Base-by-base conservation (phyloP, 2,888 invertebrate species). In the Syrphus vitripennis region DNA sequence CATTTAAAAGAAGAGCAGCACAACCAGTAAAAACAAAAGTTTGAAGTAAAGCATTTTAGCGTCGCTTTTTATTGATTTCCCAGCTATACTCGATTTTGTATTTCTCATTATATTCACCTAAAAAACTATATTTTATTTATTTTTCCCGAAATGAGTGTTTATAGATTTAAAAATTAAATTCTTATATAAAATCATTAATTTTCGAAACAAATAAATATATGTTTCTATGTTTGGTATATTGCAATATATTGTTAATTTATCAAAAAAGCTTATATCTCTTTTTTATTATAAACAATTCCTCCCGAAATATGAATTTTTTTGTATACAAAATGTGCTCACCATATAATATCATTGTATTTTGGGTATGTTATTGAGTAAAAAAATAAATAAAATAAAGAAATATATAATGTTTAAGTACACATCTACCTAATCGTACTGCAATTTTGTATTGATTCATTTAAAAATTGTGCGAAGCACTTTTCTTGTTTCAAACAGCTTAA, bases 401-500 rank as follows among this genome's bases (percentile, higher is more conserved):
- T 29, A 31, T 74, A 63, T 48, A 70, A 81, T 71, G 63, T 76
- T 75, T 65, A 76, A 80, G 59, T 72, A 82, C 65, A 84, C 83
- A 65, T 78, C 45, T 65, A 79, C 75, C 78, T 79, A 57, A 83
- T 83, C 79, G 57, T 70, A 70, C 69, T 75, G 63, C 70, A 69
- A 79, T 83, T 79, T 79, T 83, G 53, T 83, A 83, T 40, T 78
- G 74, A 72, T 70, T 83, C 74, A 45, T 69, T 78, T 57, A 75
- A 63, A 82, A 76, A 65, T 61, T 70, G 79, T 80, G 83, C 83
- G 37, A 76, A 72, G 80, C 83, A 80, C 75, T 75, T 80, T 63
- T 75, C 70, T 80, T 84, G 45, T 84, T 80, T 84, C 26, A 76
- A 84, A 84, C 79, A 76, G 83, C 83, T 84, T 80, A 80, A 76